phyloP scores from a whole-genome alignment of 2,797 vertebrate species.

The Pangasius mekongensis region DNA sequence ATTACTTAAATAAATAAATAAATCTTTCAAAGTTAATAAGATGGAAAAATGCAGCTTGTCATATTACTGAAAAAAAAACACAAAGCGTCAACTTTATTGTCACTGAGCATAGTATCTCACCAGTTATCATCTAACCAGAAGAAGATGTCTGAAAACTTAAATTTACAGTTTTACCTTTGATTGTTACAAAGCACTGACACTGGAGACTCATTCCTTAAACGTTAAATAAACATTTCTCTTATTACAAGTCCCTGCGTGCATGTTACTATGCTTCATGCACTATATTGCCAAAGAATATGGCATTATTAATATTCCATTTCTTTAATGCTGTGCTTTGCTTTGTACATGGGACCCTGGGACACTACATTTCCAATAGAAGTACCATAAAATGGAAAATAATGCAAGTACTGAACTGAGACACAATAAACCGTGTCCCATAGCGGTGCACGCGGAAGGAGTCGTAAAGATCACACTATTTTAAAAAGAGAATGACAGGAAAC shows the following conservation, averaged over 20 bases:
- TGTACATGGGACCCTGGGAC: no score
- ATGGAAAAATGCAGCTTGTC: background rate
- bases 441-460: background rate
- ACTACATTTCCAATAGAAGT: background rate
- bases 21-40: background rate
- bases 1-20: no score
- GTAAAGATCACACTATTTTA: background rate
- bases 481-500: conserved; percentile 29
- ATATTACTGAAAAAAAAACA: background rate
- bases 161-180: background rate
- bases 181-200: background rate
- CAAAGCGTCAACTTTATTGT: background rate
- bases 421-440: background rate
- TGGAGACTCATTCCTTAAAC: background rate
- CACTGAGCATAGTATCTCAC: background rate
- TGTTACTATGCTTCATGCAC: background rate
- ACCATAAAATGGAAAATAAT: background rate
- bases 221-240: background rate
- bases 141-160: background rate
- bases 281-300: background rate
- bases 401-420: background rate
- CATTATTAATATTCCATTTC: background rate
- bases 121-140: background rate
- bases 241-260: background rate
- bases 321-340: background rate